Base-by-base conservation (phyloP, 1,140 invertebrate genomes). In the Anadara kagoshimensis region DNA sequence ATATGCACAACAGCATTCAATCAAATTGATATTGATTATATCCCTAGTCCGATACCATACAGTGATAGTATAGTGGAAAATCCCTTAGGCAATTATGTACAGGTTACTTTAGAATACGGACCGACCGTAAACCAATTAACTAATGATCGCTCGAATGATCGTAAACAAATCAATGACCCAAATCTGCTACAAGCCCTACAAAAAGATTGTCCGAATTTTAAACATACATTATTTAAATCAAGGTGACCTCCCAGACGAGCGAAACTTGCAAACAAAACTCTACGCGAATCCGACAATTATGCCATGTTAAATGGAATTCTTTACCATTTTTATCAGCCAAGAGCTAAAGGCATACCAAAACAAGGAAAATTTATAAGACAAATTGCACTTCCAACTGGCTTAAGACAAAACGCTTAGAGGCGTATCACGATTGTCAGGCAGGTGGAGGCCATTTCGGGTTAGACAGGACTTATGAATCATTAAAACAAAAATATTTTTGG, bases 401-500 rank as follows among this genome's bases (percentile, higher is more conserved):
- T 64, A 0, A 54, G 76, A 11, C 20, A 59, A 59, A 78, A 5
- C 0, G 58, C 12, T 44, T 78, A 11, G 18, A 41, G 8, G 56
- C 68, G 20, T 72, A 68, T 24, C 69, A 75, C 69, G 73, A 78
- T 22, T 67, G 36, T 22, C 24, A 64, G 26, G n/a, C n/a, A n/a
- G n/a, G n/a, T n/a, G n/a, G n/a, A n/a, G n/a, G n/a, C n/a, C n/a
- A n/a, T n/a, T n/a, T 45, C 47, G 71, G 63, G 8, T 59, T 61
- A 22, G 64, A 73, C 43, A 73, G 64, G 36, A 66, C 57, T 18
- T 59, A 41, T 41, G 8, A 22, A 43, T 36, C 67, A 8, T 20
- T 78, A 8, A 56, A 49, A 12, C 24, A 47, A 44, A 69, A 63
- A 44, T 78, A 70, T 36, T 78, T 56, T 36, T 78, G 76, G 76